Base-by-base conservation (phyloP, 2,797 vertebrate genomes). In the Hafferia zeledoni region DNA sequence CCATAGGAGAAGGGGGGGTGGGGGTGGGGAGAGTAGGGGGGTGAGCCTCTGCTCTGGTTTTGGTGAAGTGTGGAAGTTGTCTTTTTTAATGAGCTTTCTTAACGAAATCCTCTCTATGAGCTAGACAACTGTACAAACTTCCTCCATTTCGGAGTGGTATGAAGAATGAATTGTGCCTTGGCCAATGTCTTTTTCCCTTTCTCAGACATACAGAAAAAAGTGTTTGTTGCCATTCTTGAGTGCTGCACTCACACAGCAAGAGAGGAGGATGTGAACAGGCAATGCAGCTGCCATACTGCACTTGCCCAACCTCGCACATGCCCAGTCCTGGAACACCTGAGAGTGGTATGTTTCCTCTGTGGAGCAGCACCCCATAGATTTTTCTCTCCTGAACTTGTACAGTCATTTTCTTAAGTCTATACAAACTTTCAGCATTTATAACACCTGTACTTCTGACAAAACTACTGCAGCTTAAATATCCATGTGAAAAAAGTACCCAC, bases 281-380 rank as follows among this genome's bases (percentile, higher is more conserved):
- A 33, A 17, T 24, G 31, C 3, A 57, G 13, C 43, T 83, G 39
- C 30, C 33, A 18, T 11, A 30, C 13, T 25, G 39, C 28, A 4
- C 10, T 41, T 6, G 1, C 33, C 17, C 75, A 89, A 10, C 7
- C 24, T 80, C 10, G 9, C 4, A 13, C 37, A 0, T 7, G 5
- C 33, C 61, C 61, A 22, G 17, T 31, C 23, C 43, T 70, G 41
- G 24, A 50, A 2, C 11, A 10, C 14, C 16, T 8, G 12, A 27
- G 14, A n/a, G 10, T 17, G 28, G 13, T 14, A 7, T 44, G 41
- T 23, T 25, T 67, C 11, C n/a, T 50, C 23, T 84, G 22, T 9
- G 13, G 70, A 68, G 37, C 12, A 68, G 41, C 11, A 8, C 12
- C 19, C 37, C 46, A 61, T 5, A 61, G 39, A 16, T 17, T 74